Percentiles rank a stretch among this genome's conserved stretches.
Conservation (phyloP, 2,113 vertebrate genomes). For the Phocoena phocoena region DNA sequence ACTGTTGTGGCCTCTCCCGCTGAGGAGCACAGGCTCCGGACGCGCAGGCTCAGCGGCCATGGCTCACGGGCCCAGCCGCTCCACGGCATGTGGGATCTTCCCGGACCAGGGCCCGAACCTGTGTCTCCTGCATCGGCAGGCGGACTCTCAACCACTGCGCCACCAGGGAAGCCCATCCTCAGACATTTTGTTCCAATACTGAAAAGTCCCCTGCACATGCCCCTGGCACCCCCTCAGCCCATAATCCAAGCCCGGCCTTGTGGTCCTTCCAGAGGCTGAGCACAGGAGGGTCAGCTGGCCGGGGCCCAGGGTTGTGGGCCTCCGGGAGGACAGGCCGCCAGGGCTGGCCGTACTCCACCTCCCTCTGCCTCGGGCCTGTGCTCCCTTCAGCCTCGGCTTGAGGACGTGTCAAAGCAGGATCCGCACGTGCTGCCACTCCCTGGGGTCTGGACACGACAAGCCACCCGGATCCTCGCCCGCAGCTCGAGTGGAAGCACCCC, state of each 20-base stretch:
- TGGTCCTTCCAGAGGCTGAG: not conserved
- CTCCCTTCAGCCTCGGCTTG: not conserved
- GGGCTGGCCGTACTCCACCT: not conserved
- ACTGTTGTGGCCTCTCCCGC: too few species aligned
- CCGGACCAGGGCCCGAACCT: fast-evolving
- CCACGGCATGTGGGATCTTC: too few species aligned
- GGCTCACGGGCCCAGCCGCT: too few species aligned
- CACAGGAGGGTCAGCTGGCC: not conserved
- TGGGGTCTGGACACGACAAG: not conserved
- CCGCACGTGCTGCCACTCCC: not conserved
- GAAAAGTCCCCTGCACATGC: not conserved
- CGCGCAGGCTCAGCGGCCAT: too few species aligned
- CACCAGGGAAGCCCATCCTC: not conserved
- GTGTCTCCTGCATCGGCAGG: too few species aligned
- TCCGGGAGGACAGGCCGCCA: not conserved
- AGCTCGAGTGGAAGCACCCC: not conserved
- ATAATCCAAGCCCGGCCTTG: not conserved
- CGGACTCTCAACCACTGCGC: too few species aligned
- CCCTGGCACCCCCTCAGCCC: not conserved
- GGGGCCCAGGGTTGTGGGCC: not conserved
- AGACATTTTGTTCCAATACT: slow-evolving; percentile 37
- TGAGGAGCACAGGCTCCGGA: too few species aligned
- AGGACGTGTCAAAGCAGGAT: not conserved
- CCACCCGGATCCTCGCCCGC: fast-evolving
- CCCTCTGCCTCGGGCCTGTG: not conserved